A percentile compares a stretch with the other conserved stretches of the same genome.
phyloP scores from a whole-genome alignment of 2,797 vertebrate genomes.

The Fistularia commersonii region DNA sequence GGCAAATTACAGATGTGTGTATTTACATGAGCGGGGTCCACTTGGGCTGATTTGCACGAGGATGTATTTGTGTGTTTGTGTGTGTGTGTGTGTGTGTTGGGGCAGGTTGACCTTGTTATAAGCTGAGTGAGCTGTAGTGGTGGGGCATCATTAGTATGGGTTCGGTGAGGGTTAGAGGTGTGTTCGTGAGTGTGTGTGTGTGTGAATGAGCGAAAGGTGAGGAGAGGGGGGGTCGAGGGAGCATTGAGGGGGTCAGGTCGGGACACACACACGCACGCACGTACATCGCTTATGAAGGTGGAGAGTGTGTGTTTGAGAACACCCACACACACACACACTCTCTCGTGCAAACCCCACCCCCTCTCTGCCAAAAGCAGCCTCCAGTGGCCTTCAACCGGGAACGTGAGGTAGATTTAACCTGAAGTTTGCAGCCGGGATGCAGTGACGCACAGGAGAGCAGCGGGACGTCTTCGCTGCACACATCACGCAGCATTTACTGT shows the following conservation, averaged over 20 bases:
- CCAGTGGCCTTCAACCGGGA: constrained; percentile 38
- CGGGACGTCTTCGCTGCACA: background rate
- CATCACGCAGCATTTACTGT: background rate
- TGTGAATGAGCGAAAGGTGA: constrained; percentile 24
- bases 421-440: background rate
- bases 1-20: too few species aligned
- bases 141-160: constrained; percentile 68
- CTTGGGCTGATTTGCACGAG: too few species aligned
- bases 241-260: constrained; percentile 35
- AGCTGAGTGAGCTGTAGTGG: constrained; percentile 62
- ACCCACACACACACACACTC: constrained; percentile 7
- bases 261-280: constrained; percentile 34
- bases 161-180: constrained; percentile 55
- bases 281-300: constrained; percentile 25
- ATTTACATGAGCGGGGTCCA: too few species aligned
- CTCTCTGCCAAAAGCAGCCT: background rate
- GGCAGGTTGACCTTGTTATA: constrained; percentile 70
- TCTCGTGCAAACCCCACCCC: constrained; percentile 6
- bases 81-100: constrained; percentile 29
- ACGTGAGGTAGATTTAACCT: constrained; percentile 16
- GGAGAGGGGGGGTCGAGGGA: constrained; percentile 25
- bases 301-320: constrained; percentile 23
- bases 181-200: constrained; percentile 23
- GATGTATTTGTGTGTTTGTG: constrained; percentile 6
- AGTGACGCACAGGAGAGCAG: background rate